phyloP scores from a whole-genome alignment of 2,888 invertebrate genomes.

The Euplagia quadripunctaria region DNA sequence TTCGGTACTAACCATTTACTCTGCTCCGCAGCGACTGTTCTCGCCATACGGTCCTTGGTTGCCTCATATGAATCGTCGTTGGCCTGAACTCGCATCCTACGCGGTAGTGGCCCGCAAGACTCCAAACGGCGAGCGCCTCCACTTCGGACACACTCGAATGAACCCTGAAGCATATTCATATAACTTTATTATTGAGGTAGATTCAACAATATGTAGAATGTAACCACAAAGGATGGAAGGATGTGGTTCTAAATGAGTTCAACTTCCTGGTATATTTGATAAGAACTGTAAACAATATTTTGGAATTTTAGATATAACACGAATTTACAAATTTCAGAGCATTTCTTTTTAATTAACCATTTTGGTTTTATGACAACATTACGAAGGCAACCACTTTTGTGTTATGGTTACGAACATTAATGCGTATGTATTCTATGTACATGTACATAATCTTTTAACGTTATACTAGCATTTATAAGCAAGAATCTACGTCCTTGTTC shows the following conservation, averaged over 20 bases:
- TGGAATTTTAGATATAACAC: background rate
- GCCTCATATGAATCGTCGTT: slow-evolving; percentile 98
- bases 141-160: slow-evolving; percentile 95
- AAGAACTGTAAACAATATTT: background rate
- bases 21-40: slow-evolving; percentile 96
- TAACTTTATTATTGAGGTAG: slow-evolving; percentile 14
- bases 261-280: slow-evolving; percentile 4
- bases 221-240: slow-evolving; percentile 7
- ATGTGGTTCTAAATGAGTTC: slow-evolving; percentile 16
- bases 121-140: slow-evolving; percentile 89
- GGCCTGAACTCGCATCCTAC: slow-evolving; percentile 97
- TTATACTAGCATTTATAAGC: too few species aligned
- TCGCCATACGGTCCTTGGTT: slow-evolving; percentile 96
- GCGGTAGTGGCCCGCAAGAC: slow-evolving; percentile 94
- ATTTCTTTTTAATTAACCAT: too few species aligned
- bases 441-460: too few species aligned
- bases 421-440: too few species aligned
- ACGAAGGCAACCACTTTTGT: too few species aligned
- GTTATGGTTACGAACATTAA: too few species aligned
- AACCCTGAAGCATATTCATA: slow-evolving; percentile 89
- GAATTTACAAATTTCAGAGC: too few species aligned
- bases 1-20: slow-evolving; percentile 92
- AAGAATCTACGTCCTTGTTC: background rate
- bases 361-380: too few species aligned
- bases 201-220: background rate